These are phyloP conservation scores for Rhabdomys pumilio DNA, from an alignment of 2,797 vertebrate genomes.

Conservation along the genomic window DNA sequence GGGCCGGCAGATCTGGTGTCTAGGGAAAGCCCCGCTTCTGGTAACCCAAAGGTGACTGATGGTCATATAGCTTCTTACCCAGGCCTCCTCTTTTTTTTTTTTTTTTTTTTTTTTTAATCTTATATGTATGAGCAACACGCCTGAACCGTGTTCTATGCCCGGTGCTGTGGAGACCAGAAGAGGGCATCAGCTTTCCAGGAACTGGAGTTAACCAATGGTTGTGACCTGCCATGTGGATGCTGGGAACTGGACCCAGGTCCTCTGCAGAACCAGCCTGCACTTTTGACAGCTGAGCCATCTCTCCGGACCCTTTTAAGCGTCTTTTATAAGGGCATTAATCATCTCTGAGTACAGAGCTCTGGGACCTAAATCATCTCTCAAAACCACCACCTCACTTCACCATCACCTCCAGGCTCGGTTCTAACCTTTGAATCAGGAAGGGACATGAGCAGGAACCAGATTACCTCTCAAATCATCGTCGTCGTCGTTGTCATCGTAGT, in stretches of 20 bases:
- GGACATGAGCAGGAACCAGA: not conserved
- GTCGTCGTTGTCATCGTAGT: too few relatives aligned
- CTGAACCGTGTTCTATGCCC: not conserved
- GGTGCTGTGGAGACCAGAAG: not conserved
- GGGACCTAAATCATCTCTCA: not conserved
- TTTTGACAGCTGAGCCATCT: not conserved
- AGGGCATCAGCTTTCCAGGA: not conserved
- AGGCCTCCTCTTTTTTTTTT: not conserved
- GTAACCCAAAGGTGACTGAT: rapidly evolving
- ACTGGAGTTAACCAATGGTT: not conserved
- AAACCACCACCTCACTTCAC: not conserved
- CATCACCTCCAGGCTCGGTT: too few relatives aligned
- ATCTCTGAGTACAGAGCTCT: not conserved
- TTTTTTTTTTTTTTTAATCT: not conserved
- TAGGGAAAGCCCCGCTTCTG: not conserved
- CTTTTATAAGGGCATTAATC: not conserved
- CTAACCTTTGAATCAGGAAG: not conserved
- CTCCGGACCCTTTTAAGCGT: not conserved
- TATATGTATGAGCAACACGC: not conserved
- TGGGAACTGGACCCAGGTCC: not conserved
- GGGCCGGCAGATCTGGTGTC: not conserved
- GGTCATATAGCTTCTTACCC: not conserved
- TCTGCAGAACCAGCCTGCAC: not conserved
- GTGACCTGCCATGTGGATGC: not conserved
- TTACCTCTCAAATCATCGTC: not conserved